phyloP scores from a whole-genome alignment of 2,797 vertebrate species.

The Peromyscus nudipes region DNA sequence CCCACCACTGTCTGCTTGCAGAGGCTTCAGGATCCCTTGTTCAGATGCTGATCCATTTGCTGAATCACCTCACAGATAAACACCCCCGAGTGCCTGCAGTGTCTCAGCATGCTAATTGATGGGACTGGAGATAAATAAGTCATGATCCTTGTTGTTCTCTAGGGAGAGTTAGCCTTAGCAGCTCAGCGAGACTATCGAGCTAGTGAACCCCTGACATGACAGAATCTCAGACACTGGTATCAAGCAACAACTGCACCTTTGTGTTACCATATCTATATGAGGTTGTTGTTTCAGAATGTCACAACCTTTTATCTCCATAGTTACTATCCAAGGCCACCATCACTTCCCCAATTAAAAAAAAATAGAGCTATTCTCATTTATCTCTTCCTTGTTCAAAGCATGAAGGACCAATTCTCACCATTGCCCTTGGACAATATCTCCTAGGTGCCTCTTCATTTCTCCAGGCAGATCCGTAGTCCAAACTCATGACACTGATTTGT shows the following conservation, averaged over 20 bases:
- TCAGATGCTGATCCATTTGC: background rate
- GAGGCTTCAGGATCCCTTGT: background rate
- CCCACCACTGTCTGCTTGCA: background rate
- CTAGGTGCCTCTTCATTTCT: background rate
- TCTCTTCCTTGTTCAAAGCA: background rate
- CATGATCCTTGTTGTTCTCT: background rate
- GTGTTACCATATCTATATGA: background rate
- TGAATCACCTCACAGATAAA: background rate
- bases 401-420: background rate
- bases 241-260: background rate
- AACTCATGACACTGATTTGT: background rate
- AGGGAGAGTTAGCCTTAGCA: background rate
- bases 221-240: background rate
- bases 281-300: background rate
- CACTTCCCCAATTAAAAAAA: background rate
- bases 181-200: background rate
- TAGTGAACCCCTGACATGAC: background rate
- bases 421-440: background rate
- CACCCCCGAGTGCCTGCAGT: background rate
- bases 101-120: background rate
- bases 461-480: background rate
- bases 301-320: background rate
- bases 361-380: background rate
- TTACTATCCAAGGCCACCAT: background rate
- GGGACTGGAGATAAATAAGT: background rate